phyloP scores from a whole-genome alignment of 2,888 invertebrate species.

The Leistus spinibarbis region DNA sequence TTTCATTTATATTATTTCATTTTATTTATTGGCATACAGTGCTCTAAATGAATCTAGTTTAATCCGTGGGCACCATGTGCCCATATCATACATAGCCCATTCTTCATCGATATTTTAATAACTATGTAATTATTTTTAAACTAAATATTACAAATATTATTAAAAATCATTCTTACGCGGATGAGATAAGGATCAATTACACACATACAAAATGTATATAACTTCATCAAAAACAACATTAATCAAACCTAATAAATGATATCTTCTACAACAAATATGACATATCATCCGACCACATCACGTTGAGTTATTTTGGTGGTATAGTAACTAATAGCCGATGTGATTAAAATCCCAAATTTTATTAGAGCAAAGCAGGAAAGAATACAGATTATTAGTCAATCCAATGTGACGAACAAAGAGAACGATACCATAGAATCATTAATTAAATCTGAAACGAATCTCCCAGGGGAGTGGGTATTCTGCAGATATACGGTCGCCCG shows the following conservation, averaged over 20 bases:
- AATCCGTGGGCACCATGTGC: too few species aligned
- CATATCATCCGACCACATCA: too few species aligned
- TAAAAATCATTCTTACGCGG: too few species aligned
- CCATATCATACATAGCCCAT: neutral
- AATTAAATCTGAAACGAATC: conserved; percentile 4
- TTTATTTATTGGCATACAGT: neutral
- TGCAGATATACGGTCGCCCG: neutral
- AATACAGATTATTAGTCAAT: neutral
- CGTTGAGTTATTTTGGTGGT: neutral
- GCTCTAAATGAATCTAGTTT: neutral
- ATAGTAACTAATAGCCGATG: neutral
- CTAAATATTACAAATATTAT: too few species aligned
- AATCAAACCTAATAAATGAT: too few species aligned
- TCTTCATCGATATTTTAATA: neutral
- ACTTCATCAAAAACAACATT: too few species aligned
- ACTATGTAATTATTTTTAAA: too few species aligned
- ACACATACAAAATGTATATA: too few species aligned
- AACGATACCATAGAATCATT: conserved; percentile 7
- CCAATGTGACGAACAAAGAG: neutral
- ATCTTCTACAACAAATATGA: neutral
- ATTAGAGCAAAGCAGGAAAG: neutral
- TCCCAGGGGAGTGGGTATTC: neutral
- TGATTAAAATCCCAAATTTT: neutral
- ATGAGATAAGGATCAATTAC: too few species aligned
- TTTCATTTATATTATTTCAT: conserved; percentile 17